Base-by-base conservation (phyloP, 2,888 invertebrate species). In the Cylindroiulus punctatus region DNA sequence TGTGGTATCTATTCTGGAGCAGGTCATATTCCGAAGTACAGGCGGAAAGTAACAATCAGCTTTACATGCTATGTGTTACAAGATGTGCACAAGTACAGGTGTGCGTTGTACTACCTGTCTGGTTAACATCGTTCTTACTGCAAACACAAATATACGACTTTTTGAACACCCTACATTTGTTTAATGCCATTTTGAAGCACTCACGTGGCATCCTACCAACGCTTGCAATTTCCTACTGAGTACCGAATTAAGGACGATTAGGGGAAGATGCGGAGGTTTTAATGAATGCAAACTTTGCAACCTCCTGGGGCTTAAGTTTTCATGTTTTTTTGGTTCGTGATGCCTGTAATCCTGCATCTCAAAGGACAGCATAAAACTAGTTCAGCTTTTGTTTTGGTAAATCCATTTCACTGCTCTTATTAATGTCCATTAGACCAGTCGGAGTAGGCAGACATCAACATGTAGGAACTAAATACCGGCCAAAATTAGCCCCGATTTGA, bases 341-440 rank as follows among this genome's bases (percentile, higher is more conserved):
- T 52, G 52, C 17, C 19, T 52, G 52, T 52, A 52, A 52, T 52
- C 52, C 52, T 52, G 52, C 52, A 52, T n/a, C n/a, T 52, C 52
- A 52, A 52, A 52, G n/a, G 12, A 52, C 7, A 52, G 52, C 52
- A 52, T 52, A 52, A 52, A 52, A 52, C 19, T n/a, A 5, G 52
- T 52, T 12, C n/a, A 19, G n/a, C 19, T 52, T 52, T 52, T 12
- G 52, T 52, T 52, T 52, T 52, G 52, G 12, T 19, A 52, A 52
- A 52, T 52, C 52, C 52, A 52, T 52, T 52, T 19, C 5, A 12
- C 1, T n/a, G 52, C 19, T n/a, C 52, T 52, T n/a, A 52, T 52
- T 52, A 52, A 52, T 52, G 52, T 52, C 52, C 52, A 52, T 52
- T 52, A 52, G 19, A 7, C 52, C 19, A n/a, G 17, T 7, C 19